These are phyloP conservation scores for Neuroterus valhalla DNA, from an alignment of 1,140 invertebrate genomes.

Conservation along the genomic window DNA sequence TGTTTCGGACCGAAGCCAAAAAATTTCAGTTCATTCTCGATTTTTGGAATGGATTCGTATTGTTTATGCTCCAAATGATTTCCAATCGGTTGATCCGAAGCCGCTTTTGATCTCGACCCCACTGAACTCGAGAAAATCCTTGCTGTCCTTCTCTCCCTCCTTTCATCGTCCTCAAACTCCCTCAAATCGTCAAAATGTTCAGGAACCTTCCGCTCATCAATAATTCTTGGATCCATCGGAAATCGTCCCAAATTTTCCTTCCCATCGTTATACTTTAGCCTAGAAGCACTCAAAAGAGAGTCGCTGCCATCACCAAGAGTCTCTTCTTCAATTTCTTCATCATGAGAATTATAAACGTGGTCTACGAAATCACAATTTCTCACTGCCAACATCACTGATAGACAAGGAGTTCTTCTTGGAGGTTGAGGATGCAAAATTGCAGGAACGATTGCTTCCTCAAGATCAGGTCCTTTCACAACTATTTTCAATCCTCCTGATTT, in stretches of 20 bases:
- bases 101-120: background rate
- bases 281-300: slow-evolving; percentile 81
- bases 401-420: slow-evolving; percentile 73
- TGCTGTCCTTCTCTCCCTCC: background rate
- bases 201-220: background rate
- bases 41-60: slow-evolving; percentile 40
- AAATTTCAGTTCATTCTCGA: background rate
- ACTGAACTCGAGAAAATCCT: background rate
- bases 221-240: slow-evolving; percentile 2
- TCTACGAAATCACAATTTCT: slow-evolving; percentile 53
- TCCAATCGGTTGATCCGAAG: slow-evolving; percentile 8
- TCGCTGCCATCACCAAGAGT: slow-evolving; percentile 82
- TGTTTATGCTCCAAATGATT: slow-evolving; percentile 43
- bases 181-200: slow-evolving; percentile 21
- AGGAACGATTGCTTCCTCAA: slow-evolving; percentile 79
- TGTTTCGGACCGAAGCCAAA: background rate
- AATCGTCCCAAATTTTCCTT: slow-evolving; percentile 35
- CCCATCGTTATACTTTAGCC: slow-evolving; percentile 64
- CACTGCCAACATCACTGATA: slow-evolving; percentile 63
- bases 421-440: slow-evolving; percentile 79
- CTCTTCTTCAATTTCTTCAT: slow-evolving; percentile 79
- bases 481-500: slow-evolving; percentile 70
- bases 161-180: background rate
- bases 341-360: slow-evolving; percentile 64
- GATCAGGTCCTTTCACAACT: slow-evolving; percentile 69